A percentile compares a stretch with the other conserved stretches of the same genome.
These are phyloP conservation scores for Pogonomyrmex barbatus DNA, from an alignment of 1,140 invertebrate species.

Conservation along the genomic window DNA sequence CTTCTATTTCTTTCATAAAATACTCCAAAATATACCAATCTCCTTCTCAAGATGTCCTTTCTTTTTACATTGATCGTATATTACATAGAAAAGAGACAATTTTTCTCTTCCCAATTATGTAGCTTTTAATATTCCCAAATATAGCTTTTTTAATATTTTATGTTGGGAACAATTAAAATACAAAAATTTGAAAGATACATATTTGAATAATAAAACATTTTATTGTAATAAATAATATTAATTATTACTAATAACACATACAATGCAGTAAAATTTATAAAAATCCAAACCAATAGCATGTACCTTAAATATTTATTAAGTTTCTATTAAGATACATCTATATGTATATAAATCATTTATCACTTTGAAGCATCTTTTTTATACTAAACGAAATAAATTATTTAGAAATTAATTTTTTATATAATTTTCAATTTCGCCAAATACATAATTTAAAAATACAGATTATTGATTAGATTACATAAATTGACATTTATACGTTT, in stretches of 20 bases:
- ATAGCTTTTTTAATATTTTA: background rate
- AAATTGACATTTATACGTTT: constrained; percentile 10
- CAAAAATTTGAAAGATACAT: background rate
- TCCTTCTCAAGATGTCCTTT: background rate
- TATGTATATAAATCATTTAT: background rate
- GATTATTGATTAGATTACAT: background rate
- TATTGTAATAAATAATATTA: background rate
- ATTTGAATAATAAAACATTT: background rate
- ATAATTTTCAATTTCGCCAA: constrained; percentile 11
- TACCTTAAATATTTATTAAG: constrained; percentile 13
- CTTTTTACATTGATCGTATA: background rate
- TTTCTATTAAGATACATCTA: constrained; percentile 11
- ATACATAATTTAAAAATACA: constrained; percentile 5
- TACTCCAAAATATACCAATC: background rate
- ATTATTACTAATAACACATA: background rate
- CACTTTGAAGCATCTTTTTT: background rate
- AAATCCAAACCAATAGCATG: background rate
- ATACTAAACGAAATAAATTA: constrained; percentile 4
- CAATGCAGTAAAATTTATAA: background rate
- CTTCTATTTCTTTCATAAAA: constrained; percentile 24
- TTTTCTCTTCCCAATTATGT: background rate
- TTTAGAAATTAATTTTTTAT: constrained; percentile 16
- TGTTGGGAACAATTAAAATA: background rate
- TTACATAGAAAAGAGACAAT: background rate
- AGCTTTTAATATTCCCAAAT: background rate